phyloP scores from a whole-genome alignment of 2,113 vertebrate genomes.

The Chionomys nivalis region DNA sequence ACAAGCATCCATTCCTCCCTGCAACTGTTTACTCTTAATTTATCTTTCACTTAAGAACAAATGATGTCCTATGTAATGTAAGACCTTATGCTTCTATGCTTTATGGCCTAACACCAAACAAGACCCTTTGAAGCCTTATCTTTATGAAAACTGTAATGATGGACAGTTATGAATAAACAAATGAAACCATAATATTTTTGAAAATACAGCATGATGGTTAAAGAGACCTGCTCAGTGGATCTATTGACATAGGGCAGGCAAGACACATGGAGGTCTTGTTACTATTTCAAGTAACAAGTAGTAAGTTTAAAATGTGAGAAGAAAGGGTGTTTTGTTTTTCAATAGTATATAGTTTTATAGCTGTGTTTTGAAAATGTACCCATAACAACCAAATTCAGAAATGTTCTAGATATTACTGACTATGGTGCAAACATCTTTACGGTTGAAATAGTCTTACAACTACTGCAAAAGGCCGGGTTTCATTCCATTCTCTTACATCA shows the following conservation, averaged over 20 bases:
- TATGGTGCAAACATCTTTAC: background rate
- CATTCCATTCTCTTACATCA: background rate
- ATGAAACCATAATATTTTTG: background rate
- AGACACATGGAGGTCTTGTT: background rate
- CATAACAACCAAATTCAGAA: constrained; percentile 5
- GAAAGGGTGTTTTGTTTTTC: background rate
- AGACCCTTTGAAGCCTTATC: background rate
- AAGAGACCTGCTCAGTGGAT: background rate
- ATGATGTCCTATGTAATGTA: background rate
- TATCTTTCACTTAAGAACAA: background rate
- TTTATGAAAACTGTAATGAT: background rate
- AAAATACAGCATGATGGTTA: background rate
- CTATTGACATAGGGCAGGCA: too few relatives aligned
- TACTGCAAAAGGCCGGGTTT: background rate
- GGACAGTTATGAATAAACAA: background rate
- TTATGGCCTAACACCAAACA: background rate
- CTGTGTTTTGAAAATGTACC: background rate
- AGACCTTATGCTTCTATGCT: background rate
- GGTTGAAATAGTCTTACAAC: background rate
- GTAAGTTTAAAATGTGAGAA: background rate
- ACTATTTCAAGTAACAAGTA: background rate
- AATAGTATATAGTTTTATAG: background rate
- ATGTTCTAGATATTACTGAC: background rate
- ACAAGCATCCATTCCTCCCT: background rate
- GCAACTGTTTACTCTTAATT: background rate